A percentile compares a stretch with the other conserved stretches of the same genome.
Conservation (phyloP, 2,113 vertebrate species). For the Steatornis caripensis region DNA sequence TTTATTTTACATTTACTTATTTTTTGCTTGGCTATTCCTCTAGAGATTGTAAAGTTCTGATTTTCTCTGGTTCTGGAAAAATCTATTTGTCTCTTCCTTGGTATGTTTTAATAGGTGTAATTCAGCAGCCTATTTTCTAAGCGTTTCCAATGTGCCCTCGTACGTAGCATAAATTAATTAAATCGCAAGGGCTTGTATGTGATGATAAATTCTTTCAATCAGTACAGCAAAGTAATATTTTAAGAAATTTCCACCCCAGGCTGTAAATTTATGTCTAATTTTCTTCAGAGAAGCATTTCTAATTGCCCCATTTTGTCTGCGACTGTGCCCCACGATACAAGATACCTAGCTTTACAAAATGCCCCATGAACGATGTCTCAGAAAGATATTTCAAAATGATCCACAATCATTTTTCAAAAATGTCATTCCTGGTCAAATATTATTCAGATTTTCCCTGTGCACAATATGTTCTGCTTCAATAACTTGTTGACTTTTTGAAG, state of each 20-base stretch:
- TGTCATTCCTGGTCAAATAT: not conserved
- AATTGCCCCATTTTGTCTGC: not conserved
- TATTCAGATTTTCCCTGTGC: not conserved
- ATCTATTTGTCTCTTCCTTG: not conserved
- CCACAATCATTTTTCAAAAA: not conserved
- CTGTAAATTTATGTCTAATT: not conserved
- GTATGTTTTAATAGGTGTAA: not conserved
- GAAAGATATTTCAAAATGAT: not conserved
- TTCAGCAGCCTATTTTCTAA: not conserved
- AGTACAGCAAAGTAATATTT: not conserved
- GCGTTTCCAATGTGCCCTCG: not conserved
- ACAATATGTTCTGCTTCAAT: not conserved
- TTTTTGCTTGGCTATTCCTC: not conserved
- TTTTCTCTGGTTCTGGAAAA: not conserved
- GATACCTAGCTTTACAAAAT: not conserved
- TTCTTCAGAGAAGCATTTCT: not conserved
- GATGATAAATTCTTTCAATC: not conserved
- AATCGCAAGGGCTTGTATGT: not conserved
- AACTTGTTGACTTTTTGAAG: not conserved
- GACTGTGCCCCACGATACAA: not conserved
- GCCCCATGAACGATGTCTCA: not conserved
- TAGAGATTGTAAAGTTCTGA: not conserved
- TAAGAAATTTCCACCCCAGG: not conserved
- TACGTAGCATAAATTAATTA: not conserved
- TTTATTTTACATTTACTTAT: not conserved